Evolutionary conservation across 1,140 invertebrate species (phyloP), one percentile per base, ranked within the genome.

Genomic region (Rhyzopertha dominica): DNA sequence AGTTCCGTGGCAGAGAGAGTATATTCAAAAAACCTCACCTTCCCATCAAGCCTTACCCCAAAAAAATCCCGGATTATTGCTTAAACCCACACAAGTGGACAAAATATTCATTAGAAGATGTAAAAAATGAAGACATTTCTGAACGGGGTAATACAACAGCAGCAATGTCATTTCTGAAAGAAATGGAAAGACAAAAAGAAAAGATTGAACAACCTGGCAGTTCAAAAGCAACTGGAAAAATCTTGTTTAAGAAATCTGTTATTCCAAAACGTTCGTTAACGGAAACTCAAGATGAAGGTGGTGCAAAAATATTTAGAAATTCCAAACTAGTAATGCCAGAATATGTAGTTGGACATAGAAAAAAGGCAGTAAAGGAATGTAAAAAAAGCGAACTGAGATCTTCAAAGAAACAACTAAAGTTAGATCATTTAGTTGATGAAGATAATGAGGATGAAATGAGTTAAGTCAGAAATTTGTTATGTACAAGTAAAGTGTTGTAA

Each of bases 11-110:
- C 3, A 77, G 76, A 59, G 81, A 87, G 58, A 88, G 85, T 61
- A 83, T 88, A 47, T 88, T 84, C 41, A 87, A 86, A 64, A 72
- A 75, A 49, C 80, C 80, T 4, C 76, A 81, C 59, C 70, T 75
- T 22, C 78, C 79, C n/a, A 42, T 45, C 7, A 54, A 49, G 41
- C 54, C 52, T 41, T 24, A 71, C 79, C 16, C 54, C 5, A 46
- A 37, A 14, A 53, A 59, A 24, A 69, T 79, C 19, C 84, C 85
- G 13, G 84, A 83, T 52, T 80, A 79, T 58, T 74, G 82, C 45
- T 78, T 71, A 49, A 83, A 88, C 68, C 85, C 85, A 4, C 73
- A 83, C 52, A 87, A 85, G 61, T 88, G 84, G 82, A 77, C 73
- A 1, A 85, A 80, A 57, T 89, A 89, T 48, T 80, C 74, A 12